Evolutionary conservation across 2,888 invertebrate genomes (phyloP), one percentile per base, ranked within the genome.

Genomic region (Lithophane leautieri): DNA sequence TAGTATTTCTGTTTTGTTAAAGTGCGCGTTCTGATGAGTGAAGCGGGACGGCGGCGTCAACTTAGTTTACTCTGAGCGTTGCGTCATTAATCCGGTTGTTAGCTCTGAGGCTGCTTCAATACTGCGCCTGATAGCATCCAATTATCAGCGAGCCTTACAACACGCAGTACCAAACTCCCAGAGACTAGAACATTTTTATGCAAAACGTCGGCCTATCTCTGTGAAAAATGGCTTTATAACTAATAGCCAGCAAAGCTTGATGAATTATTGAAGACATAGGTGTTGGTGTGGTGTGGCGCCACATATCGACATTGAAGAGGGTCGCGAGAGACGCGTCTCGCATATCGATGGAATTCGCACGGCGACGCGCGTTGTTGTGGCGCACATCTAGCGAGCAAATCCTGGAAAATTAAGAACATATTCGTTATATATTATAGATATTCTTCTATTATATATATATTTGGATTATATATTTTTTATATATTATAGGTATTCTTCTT

Each of bases 81-180:
- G 62, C 67, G n/a, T 75, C 70, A 81, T 77, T 81, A 86, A 83
- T 79, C 60, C 69, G 61, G 75, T 86, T 84, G 84, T 79, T 63
- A 68, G 81, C 34, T 50, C 28, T 47, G 40, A 25, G 19, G 34
- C 58, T 54, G 28, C 69, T 70, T 62, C 77, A 81, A 61, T 69
- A 61, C 63, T 22, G 44, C 56, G 34, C 52, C 56, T 56, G 66
- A 66, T 81, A 66, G 25, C 34, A 14, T 22, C 8, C 25, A 66
- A 66, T 50, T 66, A 70, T 11, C 54, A 73, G 14, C 42, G 16
- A 47, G 22, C 19, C 58, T n/a, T 22, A 47, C 14, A 40, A 40
- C 40, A 22, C 40, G 42, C 40, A 34, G n/a, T 54, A 14, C 50
- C 16, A 14, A 16, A 34, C 76, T n/a, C 25, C 4, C 44, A n/a